A percentile compares a stretch with the other conserved stretches of the same genome.
Evolutionary conservation across 2,888 invertebrate genomes (phyloP).

Genomic region (Cheilosia grossa): DNA sequence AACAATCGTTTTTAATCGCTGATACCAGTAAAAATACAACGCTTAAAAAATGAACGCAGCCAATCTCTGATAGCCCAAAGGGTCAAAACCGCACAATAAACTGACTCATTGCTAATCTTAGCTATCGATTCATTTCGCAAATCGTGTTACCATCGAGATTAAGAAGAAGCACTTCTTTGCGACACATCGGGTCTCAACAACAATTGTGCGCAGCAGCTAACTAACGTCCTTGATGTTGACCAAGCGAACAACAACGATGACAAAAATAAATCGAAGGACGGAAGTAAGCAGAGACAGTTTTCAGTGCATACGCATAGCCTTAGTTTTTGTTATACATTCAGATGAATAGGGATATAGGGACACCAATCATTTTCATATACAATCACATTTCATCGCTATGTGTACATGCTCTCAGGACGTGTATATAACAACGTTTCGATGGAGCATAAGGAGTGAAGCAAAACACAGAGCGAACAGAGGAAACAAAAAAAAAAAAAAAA

Average conservation of each 20-base stretch:
- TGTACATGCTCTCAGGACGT: slow-evolving; percentile 55
- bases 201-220: slow-evolving; percentile 51
- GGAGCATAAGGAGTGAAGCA: slow-evolving; percentile 56
- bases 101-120: slow-evolving; percentile 2
- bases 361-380: slow-evolving; percentile 72
- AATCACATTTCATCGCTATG: slow-evolving; percentile 65
- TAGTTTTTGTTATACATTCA: slow-evolving; percentile 69
- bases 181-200: slow-evolving; percentile 11
- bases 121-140: slow-evolving; percentile 27
- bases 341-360: slow-evolving; percentile 62
- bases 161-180: neutral
- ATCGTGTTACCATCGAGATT: slow-evolving; percentile 16
- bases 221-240: slow-evolving; percentile 68
- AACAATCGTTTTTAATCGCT: too few relatives aligned
- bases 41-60: too few relatives aligned
- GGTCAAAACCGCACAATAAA: neutral
- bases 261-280: slow-evolving; percentile 74
- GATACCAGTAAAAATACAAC: neutral
- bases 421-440: slow-evolving; percentile 59
- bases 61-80: neutral
- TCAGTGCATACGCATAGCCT: slow-evolving; percentile 72
- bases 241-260: slow-evolving; percentile 50
- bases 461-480: slow-evolving; percentile 9
- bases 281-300: slow-evolving; percentile 62
- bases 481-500: slow-evolving; percentile 12